These are phyloP conservation scores for Nipponacmea schrenckii DNA, from an alignment of 2,888 invertebrate species.

Conservation along the genomic window DNA sequence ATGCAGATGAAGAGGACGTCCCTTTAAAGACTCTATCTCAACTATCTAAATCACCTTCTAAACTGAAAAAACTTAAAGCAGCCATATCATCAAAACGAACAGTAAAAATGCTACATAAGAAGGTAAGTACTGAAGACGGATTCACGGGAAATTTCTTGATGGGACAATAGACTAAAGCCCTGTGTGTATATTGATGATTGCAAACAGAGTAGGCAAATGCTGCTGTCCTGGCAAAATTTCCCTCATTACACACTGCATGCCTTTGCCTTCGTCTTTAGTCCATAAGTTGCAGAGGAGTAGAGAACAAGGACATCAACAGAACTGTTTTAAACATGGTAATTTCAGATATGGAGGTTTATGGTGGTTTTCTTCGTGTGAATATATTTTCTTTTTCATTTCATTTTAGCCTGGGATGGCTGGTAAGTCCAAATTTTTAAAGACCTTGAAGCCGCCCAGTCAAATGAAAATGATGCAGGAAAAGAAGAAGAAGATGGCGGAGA, in stretches of 20 bases:
- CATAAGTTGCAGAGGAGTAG: too few species aligned
- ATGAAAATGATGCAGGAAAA: neutral
- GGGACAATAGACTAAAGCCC: too few species aligned
- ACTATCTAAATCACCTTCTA: neutral
- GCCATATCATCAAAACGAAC: neutral
- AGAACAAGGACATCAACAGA: too few species aligned
- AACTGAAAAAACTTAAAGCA: slow-evolving; percentile 3
- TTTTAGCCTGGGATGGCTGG: neutral
- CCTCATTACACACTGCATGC: too few species aligned
- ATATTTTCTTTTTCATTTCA: neutral
- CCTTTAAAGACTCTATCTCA: neutral
- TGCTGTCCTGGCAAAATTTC: too few species aligned
- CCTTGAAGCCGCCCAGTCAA: neutral
- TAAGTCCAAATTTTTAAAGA: neutral
- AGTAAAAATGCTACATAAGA: neutral
- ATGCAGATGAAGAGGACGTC: neutral
- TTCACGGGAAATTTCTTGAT: too few species aligned
- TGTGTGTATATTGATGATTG: too few species aligned
- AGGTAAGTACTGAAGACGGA: neutral
- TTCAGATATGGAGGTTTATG: too few species aligned
- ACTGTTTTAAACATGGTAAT: too few species aligned
- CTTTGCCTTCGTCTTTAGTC: too few species aligned
- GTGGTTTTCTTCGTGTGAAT: too few species aligned
- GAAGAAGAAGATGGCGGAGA: neutral
- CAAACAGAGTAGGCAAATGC: too few species aligned